Base-by-base conservation (phyloP, 1,140 invertebrate genomes). In the Drosophila arawakana region DNA sequence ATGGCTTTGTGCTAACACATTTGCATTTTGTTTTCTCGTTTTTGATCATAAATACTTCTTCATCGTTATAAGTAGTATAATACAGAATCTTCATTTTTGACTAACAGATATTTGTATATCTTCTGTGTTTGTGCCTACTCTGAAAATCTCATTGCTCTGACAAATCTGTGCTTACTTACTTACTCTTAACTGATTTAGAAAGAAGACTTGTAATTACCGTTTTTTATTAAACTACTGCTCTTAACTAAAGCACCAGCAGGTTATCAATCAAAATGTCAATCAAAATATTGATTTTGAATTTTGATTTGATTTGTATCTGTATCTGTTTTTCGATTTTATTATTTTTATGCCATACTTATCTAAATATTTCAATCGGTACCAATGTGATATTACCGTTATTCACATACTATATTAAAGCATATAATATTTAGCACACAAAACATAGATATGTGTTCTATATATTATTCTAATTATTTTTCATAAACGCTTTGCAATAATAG, bases 401-500 rank as follows among this genome's bases (percentile, higher is more conserved):
- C 13, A 43, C 10, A 50, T 25, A 62, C 39, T 35, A 15, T 44
- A 30, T 46, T 0, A 34, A 21, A 37, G 7, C 18, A 41, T 35
- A 63, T 34, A 63, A 35, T 13, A 46, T 4, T 30, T 34, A 47
- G 55, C 50, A 57, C 15, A 70, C 25, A 47, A 15, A 25, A 70
- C 35, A 39, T 54, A 70, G 30, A 39, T 54, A 61, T 57, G 58
- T 59, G 57, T 47, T 9, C 34, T 41, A 47, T 50, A 15, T 59
- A 66, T 72, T 57, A 46, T 35, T 59, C 18, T 21, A 21, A 30
- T 30, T 30, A 30, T 30, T 30, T 30, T 30, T 30, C 54, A 68
- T 49, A 30, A 44, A 37, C 41, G 50, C 43, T 25, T 41, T 69
- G 44, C 71, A 77, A 79, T 90, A 70, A 69, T 84, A 77, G 25